Evolutionary conservation across 1,140 invertebrate species (phyloP), one percentile per base, ranked within the genome.

Genomic region (Hirudo medicinalis): DNA sequence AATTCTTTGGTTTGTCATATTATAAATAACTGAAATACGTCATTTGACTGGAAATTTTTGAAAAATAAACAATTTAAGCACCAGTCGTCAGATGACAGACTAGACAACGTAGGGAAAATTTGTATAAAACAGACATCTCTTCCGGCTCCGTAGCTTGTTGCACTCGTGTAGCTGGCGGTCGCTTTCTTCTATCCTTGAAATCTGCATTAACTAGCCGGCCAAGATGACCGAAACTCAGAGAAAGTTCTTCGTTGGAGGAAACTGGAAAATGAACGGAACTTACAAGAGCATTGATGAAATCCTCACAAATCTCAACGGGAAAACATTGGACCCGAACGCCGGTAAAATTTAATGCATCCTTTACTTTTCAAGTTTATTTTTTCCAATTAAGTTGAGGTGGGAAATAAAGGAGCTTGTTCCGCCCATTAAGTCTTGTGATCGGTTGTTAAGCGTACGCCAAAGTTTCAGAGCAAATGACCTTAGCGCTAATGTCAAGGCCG

Each of bases 161-260:
- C 11, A 15, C 43, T 2, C 13, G 4, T 13, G 13, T 49, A 49
- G 43, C 43, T 5, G 43, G 9, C 43, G 43, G 15, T 49, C 13
- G 43, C 43, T 49, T 5, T 49, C 43, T 49, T 9, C 13, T 49
- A 49, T 49, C 43, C 3, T 49, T 49, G 43, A 17, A 8, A 8
- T 49, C 43, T 49, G 1, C 4, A 49, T 0, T 49, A 36, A 36
- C 32, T 36, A 49, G 43, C 43, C 43, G 43, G 11, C 3, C 57
- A 63, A 63, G 15, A 63, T 63, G 57, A 13, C 57, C 8, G 57
- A 63, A 66, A 49, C 49, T n/a, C 36, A 75, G 60, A 88, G 95
- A 74, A 94, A 93, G 88, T 99, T 99, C 83, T 94, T 95, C 78
- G 95, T 98, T 78, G 96, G 96, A 75, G 96, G 96, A 69, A 99